phyloP scores from a whole-genome alignment of 2,113 vertebrate genomes.

The Progne subis region DNA sequence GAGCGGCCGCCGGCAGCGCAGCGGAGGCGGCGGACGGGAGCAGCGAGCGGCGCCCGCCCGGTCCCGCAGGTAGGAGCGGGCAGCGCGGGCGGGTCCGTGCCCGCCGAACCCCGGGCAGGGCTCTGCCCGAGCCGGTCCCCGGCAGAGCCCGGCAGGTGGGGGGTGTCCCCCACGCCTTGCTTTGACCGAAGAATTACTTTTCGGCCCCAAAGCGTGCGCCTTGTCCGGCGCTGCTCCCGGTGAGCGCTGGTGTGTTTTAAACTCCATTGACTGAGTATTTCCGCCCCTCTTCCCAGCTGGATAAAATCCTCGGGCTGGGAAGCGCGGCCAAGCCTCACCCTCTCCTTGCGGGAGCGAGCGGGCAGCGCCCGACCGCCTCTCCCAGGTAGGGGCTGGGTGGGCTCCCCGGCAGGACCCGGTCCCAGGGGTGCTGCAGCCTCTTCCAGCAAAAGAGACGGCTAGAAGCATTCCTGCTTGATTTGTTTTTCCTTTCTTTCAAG shows the following conservation, averaged over 20 bases:
- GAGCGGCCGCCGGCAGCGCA: neutral
- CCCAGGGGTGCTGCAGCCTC: neutral
- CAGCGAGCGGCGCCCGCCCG: neutral
- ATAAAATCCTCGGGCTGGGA: neutral
- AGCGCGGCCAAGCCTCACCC: neutral
- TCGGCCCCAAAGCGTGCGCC: neutral
- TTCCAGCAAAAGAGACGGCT: neutral
- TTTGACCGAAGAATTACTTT: neutral
- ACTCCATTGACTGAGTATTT: neutral
- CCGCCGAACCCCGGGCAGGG: neutral
- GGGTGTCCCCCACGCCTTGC: neutral
- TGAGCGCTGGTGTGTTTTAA: neutral
- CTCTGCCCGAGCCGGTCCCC: neutral
- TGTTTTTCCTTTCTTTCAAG: constrained; percentile 64
- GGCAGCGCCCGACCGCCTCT: neutral
- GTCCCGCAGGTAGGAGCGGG: constrained; percentile 17
- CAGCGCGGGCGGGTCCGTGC: neutral
- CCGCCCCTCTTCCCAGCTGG: neutral
- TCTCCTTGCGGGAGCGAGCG: neutral
- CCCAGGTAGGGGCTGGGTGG: constrained; percentile 12
- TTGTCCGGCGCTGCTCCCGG: neutral
- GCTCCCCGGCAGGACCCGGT: neutral
- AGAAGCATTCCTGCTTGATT: neutral
- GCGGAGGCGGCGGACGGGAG: neutral
- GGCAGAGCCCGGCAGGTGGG: neutral